These are phyloP conservation scores for Rattus rattus DNA, from an alignment of 2,113 vertebrate species.

Conservation along the genomic window DNA sequence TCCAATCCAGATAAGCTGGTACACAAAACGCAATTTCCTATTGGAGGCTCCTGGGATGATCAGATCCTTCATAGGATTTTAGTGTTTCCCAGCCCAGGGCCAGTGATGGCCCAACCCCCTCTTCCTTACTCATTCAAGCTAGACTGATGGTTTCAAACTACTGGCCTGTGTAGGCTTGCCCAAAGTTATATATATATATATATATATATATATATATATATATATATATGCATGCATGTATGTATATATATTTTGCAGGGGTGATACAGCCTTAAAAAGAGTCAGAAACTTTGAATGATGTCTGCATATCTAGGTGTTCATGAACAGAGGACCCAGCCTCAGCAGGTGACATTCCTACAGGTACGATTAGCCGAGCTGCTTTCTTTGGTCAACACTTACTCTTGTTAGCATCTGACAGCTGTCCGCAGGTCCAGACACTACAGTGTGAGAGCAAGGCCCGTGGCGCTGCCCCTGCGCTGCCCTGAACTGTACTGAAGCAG, in stretches of 20 bases:
- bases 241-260: too few relatives aligned
- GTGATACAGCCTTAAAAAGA: neutral
- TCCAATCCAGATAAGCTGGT: conserved; percentile 10
- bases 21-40: neutral
- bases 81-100: neutral
- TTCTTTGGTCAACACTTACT: neutral
- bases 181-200: neutral
- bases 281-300: too few relatives aligned
- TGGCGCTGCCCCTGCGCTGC: neutral
- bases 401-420: neutral
- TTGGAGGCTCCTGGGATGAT: neutral
- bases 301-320: neutral
- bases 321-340: neutral
- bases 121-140: neutral
- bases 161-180: neutral
- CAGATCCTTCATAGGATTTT: neutral
- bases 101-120: too few relatives aligned
- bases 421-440: neutral
- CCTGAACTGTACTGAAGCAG: neutral
- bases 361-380: neutral
- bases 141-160: neutral
- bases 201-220: too few relatives aligned
- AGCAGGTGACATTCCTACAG: neutral
- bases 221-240: too few relatives aligned
- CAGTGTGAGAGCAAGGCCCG: neutral